Conservation (phyloP, 2,797 vertebrate species). For the Acanthis flammea region DNA sequence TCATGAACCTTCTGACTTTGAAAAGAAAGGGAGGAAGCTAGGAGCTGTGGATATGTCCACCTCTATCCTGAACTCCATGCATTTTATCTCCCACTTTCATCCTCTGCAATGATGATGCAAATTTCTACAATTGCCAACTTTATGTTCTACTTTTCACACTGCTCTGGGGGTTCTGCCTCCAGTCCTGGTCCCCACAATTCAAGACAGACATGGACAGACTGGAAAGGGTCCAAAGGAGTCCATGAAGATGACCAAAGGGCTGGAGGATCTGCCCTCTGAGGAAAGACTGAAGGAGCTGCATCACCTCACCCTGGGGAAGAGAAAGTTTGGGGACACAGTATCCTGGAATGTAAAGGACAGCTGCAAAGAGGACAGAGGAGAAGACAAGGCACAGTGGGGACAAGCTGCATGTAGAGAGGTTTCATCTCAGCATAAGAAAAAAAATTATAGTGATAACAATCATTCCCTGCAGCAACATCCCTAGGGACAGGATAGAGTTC, state of each 20-base stretch:
- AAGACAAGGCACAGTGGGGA: background rate
- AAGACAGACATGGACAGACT: background rate
- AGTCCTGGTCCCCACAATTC: background rate
- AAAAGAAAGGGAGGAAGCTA: background rate
- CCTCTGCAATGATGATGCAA: background rate
- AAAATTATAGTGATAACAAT: background rate
- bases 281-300: background rate
- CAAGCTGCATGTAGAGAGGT: background rate
- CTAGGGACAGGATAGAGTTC: accelerated
- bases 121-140: background rate
- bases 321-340: background rate
- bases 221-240: background rate
- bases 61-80: background rate
- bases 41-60: background rate
- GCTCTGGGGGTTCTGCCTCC: background rate
- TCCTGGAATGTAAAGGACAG: background rate
- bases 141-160: background rate
- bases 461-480: background rate
- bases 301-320: background rate
- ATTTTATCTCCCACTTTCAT: background rate
- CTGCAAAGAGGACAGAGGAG: background rate
- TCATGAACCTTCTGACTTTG: background rate
- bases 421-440: background rate
- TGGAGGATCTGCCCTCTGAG: background rate
- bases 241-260: background rate